Percentiles rank a stretch among this genome's conserved stretches.
These are phyloP conservation scores for Gallinago stenura DNA, from an alignment of 2,797 vertebrate genomes.

Conservation along the genomic window DNA sequence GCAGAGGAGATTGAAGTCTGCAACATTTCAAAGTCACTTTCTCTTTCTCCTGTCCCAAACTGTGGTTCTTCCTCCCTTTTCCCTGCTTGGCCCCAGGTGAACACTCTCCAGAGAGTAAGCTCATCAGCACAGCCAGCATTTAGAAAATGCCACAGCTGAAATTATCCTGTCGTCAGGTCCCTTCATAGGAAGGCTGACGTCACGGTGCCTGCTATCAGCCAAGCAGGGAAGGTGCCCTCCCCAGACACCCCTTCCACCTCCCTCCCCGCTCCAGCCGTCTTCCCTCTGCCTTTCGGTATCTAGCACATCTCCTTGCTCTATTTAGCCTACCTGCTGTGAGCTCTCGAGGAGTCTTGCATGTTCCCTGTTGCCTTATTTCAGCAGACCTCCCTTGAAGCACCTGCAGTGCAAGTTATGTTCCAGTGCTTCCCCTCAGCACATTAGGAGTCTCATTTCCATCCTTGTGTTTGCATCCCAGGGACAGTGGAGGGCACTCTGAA, in stretches of 20 bases:
- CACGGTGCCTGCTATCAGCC: neutral
- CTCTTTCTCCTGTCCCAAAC: neutral
- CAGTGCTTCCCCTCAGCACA: neutral
- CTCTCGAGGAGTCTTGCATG: neutral
- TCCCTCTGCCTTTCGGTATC: neutral
- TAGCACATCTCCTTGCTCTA: neutral
- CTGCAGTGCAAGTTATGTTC: neutral
- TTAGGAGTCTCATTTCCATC: neutral
- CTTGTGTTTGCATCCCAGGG: neutral
- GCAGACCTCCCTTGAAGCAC: neutral
- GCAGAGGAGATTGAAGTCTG: neutral
- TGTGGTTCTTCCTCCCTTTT: fast-evolving
- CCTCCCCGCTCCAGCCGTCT: neutral
- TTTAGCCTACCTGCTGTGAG: neutral
- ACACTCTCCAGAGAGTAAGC: neutral
- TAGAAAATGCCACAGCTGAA: neutral
- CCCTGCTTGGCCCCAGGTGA: fast-evolving
- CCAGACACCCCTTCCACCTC: neutral
- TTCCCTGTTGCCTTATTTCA: neutral
- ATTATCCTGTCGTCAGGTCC: neutral
- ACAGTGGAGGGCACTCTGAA: neutral
- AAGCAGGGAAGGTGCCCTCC: neutral
- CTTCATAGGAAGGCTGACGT: neutral
- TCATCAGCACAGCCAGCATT: neutral
- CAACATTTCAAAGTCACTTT: neutral